Evolutionary conservation across 1,140 invertebrate genomes (phyloP).

Genomic region (Orius insidiosus): DNA sequence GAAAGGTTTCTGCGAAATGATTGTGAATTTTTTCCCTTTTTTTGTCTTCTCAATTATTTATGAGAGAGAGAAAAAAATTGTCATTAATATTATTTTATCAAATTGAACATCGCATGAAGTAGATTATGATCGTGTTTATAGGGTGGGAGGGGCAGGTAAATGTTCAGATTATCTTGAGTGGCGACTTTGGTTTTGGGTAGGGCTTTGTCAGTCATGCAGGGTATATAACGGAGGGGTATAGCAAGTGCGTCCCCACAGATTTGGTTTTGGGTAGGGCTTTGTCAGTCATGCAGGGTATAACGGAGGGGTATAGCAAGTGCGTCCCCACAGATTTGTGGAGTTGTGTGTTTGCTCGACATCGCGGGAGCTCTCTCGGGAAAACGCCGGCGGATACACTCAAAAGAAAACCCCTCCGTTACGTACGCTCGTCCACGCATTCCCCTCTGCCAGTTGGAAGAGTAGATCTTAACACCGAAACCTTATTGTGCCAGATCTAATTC

Average conservation of each 20-base stretch:
- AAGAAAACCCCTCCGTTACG: too few species aligned
- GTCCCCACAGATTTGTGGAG: background rate
- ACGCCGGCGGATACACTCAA: too few species aligned
- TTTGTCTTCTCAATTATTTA: too few species aligned
- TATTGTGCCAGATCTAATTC: conserved; percentile 43
- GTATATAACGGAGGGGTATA: conserved; percentile 15
- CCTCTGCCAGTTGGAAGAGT: conserved; percentile 34
- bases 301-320: background rate
- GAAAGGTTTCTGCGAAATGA: too few species aligned
- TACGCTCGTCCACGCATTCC: background rate
- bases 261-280: conserved; percentile 15
- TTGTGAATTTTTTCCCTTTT: too few species aligned
- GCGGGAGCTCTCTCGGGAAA: too few species aligned
- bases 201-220: conserved; percentile 9
- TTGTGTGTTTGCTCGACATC: background rate
- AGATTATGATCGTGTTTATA: too few species aligned
- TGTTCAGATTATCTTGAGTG: conserved; percentile 18
- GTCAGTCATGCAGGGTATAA: conserved; percentile 12
- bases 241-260: background rate
- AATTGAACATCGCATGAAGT: too few species aligned
- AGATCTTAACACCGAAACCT: conserved; percentile 31
- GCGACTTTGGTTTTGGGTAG: conserved; percentile 15
- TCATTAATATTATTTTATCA: too few species aligned
- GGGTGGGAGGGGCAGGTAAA: conserved; percentile 14
- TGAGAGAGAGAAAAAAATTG: too few species aligned